Conservation (phyloP, 2,888 invertebrate species). For the Globia sparganii region DNA sequence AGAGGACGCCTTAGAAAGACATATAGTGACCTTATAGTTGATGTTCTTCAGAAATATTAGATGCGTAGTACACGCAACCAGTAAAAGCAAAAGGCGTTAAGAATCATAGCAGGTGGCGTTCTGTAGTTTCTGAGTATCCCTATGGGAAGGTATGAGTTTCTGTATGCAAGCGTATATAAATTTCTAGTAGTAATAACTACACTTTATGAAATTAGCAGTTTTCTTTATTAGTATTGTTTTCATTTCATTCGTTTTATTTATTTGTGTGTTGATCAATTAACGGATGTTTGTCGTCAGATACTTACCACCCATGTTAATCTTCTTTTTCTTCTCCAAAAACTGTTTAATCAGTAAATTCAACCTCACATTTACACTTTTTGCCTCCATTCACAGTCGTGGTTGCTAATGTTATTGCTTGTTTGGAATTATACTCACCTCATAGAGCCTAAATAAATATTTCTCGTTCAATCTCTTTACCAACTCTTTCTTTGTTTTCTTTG, state of each 20-base stretch:
- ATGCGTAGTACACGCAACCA: neutral
- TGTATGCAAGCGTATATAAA: too few species aligned
- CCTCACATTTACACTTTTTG: neutral
- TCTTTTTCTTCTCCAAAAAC: conserved; percentile 1
- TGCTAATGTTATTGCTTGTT: conserved; percentile 27
- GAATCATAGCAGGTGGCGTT: neutral
- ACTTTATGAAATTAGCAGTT: neutral
- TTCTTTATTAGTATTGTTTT: neutral
- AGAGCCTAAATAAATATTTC: conserved; percentile 23
- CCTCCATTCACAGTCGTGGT: neutral
- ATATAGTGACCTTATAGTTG: neutral
- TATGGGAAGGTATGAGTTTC: neutral
- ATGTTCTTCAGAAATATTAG: neutral
- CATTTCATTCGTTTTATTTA: neutral
- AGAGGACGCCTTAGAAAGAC: neutral
- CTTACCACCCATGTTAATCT: neutral
- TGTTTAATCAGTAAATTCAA: neutral
- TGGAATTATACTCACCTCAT: neutral
- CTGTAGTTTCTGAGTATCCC: neutral
- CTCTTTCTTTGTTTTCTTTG: conserved; percentile 11
- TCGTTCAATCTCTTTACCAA: neutral
- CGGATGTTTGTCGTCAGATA: neutral
- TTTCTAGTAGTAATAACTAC: too few species aligned
- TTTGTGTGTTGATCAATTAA: neutral
- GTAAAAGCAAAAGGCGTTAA: neutral